Conservation (phyloP, 2,888 invertebrate genomes). For the Noctua fimbriata region DNA sequence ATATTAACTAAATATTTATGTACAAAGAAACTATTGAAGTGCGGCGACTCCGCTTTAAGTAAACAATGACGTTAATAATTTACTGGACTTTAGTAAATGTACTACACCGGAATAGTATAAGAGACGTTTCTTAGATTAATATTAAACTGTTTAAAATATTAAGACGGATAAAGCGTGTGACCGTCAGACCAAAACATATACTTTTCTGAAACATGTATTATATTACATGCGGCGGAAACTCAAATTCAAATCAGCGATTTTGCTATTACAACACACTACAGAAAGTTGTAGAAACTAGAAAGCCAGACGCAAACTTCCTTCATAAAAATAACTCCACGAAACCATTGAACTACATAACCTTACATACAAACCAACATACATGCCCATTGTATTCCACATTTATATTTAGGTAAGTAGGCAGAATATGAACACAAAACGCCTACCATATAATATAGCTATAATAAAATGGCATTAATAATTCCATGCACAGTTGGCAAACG, state of each 20-base stretch:
- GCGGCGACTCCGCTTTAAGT: slow-evolving; percentile 41
- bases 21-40: slow-evolving; percentile 54
- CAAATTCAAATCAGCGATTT: background rate
- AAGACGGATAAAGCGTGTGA: background rate
- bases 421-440: slow-evolving; percentile 68
- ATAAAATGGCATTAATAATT: slow-evolving; percentile 77
- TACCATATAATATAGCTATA: slow-evolving; percentile 68
- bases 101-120: background rate
- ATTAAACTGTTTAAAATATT: background rate
- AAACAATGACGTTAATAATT: slow-evolving; percentile 61
- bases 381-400: slow-evolving; percentile 63
- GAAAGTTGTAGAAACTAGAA: slow-evolving; percentile 24
- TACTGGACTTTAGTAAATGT: slow-evolving; percentile 12
- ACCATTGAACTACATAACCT: slow-evolving; percentile 51
- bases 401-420: slow-evolving; percentile 74
- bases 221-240: background rate
- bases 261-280: background rate
- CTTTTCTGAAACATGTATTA: background rate
- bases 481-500: slow-evolving; percentile 77
- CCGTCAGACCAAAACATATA: background rate
- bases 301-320: slow-evolving; percentile 18
- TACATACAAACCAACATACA: slow-evolving; percentile 39
- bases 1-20: slow-evolving; percentile 65
- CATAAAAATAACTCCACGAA: slow-evolving; percentile 54
- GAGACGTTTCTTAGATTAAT: background rate